Conservation (phyloP, 2,888 invertebrate species). For the Axea sp. region DNA sequence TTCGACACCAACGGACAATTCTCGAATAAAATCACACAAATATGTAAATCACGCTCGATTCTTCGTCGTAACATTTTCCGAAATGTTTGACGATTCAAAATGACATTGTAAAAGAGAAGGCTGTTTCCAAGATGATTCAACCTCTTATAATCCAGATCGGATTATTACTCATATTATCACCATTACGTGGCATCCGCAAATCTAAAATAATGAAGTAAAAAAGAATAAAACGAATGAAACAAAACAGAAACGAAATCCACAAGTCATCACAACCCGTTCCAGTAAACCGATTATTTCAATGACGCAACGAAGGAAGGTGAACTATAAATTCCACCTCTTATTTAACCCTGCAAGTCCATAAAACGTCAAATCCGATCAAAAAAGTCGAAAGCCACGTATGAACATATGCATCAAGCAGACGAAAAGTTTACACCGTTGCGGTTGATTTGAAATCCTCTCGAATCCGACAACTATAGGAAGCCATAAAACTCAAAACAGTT, state of each 20-base stretch:
- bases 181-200: constrained; percentile 12
- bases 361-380: constrained; percentile 51
- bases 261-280: constrained; percentile 27
- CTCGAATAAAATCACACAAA: constrained; percentile 9
- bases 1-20: too few relatives aligned
- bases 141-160: constrained; percentile 8
- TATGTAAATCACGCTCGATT: constrained; percentile 18
- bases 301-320: constrained; percentile 17
- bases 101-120: constrained; percentile 19
- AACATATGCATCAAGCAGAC: constrained; percentile 24
- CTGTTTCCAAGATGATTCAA: constrained; percentile 15
- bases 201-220: not conserved
- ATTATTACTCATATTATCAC: constrained; percentile 31
- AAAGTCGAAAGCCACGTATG: constrained; percentile 21
- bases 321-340: constrained; percentile 25
- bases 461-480: constrained; percentile 11
- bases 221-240: too few relatives aligned
- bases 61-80: constrained; percentile 22
- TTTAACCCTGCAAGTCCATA: constrained; percentile 44
- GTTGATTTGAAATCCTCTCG: constrained; percentile 6
- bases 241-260: constrained; percentile 6
- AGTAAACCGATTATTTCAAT: constrained; percentile 40
- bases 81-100: constrained; percentile 26
- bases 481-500: constrained; percentile 18
- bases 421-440: constrained; percentile 8